Conservation (phyloP, 23 tunicate species). For the Diplosoma virens region DNA sequence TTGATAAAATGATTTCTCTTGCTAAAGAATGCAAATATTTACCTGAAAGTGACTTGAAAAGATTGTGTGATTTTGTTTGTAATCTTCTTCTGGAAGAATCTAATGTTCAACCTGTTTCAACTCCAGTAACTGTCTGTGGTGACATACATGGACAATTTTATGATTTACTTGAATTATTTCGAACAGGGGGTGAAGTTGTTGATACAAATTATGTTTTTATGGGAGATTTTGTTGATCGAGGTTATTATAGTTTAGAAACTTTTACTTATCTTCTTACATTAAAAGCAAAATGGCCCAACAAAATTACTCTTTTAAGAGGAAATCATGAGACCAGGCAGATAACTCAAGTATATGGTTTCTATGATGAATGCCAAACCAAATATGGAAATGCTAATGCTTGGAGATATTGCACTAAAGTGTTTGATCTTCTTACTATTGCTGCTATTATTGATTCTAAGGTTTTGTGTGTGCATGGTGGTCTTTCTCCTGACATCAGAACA, state of each 20-base stretch:
- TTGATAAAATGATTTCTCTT: slow-evolving; percentile 81
- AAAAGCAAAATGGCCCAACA: slow-evolving; percentile 86
- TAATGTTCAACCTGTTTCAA: slow-evolving; percentile 95
- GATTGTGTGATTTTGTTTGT: slow-evolving; percentile 89
- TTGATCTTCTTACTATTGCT: slow-evolving; percentile 91
- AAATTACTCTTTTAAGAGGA: slow-evolving; percentile 86
- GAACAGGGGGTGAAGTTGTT: slow-evolving; percentile 96
- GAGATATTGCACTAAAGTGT: slow-evolving; percentile 97
- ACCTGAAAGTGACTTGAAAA: slow-evolving; percentile 92
- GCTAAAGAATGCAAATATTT: slow-evolving; percentile 89
- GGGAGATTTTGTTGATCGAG: slow-evolving; percentile 98
- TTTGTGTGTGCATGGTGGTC: slow-evolving; percentile 96
- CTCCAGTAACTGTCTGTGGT: slow-evolving; percentile 98
- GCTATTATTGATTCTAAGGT: slow-evolving; percentile 92
- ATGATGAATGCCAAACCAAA: slow-evolving; percentile 93
- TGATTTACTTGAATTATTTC: slow-evolving; percentile 88
- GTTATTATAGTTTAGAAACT: slow-evolving; percentile 95
- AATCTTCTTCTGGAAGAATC: slow-evolving; percentile 89
- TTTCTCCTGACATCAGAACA: slow-evolving; percentile 88
- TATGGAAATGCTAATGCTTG: slow-evolving; percentile 97
- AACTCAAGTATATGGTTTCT: slow-evolving; percentile 98
- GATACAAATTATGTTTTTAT: slow-evolving; percentile 92
- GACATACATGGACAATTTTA: slow-evolving; percentile 99
- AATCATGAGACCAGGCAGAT: slow-evolving; percentile 97
- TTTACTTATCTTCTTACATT: slow-evolving; percentile 79